These are phyloP conservation scores for Lutraria lutraria DNA, from an alignment of 2,888 invertebrate genomes.

Conservation along the genomic window DNA sequence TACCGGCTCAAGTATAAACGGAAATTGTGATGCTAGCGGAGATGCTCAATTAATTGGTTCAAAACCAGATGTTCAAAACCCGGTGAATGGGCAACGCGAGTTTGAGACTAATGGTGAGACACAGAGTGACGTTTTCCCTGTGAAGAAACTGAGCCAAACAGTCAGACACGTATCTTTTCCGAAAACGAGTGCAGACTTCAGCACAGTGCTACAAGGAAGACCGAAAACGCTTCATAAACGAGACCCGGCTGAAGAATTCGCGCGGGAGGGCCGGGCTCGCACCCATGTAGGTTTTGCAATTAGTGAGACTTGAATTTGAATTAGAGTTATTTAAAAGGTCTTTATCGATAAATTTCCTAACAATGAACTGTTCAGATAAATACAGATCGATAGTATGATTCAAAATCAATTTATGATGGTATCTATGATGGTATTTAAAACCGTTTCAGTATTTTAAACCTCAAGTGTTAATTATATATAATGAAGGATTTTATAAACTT, in stretches of 20 bases:
- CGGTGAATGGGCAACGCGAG: conserved; percentile 3
- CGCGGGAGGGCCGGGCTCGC: conserved; percentile 53
- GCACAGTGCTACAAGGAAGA: conserved; percentile 64
- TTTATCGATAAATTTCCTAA: neutral
- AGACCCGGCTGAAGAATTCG: conserved; percentile 52
- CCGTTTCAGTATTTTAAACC: conserved; percentile 19
- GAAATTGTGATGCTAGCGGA: conserved; percentile 54
- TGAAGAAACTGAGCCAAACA: conserved; percentile 66
- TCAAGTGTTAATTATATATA: neutral
- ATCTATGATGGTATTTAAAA: conserved; percentile 8
- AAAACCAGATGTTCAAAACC: conserved; percentile 43
- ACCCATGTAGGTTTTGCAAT: conserved; percentile 69
- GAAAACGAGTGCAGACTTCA: conserved; percentile 59
- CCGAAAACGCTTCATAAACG: conserved; percentile 66
- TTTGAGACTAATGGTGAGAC: conserved; percentile 70
- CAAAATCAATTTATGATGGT: neutral
- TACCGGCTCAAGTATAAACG: conserved; percentile 22
- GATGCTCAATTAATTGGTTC: conserved; percentile 52
- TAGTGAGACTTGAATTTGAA: conserved; percentile 32
- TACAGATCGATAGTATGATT: neutral
- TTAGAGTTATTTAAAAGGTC: neutral
- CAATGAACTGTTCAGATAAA: neutral
- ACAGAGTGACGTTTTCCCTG: conserved; percentile 71
- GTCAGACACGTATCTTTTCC: conserved; percentile 69
- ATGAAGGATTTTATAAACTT: neutral